Conservation (phyloP, 2,113 vertebrate genomes). For the Lepus americanus region DNA sequence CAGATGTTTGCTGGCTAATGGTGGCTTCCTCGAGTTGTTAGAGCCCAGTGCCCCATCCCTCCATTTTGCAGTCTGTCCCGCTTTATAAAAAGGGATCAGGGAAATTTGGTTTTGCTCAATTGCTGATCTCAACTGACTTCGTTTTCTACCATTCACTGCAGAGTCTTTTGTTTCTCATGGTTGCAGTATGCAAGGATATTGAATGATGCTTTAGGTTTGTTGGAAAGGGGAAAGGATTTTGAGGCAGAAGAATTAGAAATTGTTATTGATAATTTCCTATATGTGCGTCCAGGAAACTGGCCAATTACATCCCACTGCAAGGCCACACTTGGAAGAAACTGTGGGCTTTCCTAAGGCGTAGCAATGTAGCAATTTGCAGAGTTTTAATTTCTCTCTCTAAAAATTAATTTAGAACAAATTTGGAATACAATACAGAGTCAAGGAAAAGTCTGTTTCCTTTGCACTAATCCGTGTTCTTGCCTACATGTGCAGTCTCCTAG, state of each 20-base stretch:
- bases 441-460: conserved; percentile 54
- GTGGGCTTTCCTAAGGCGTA: conserved; percentile 13
- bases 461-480: conserved; percentile 23
- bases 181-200: conserved; percentile 77
- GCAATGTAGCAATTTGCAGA: neutral
- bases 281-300: conserved; percentile 79
- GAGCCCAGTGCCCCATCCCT: conserved; percentile 11
- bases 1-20: conserved; percentile 86
- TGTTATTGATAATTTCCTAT: conserved; percentile 81
- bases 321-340: neutral
- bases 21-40: conserved; percentile 68
- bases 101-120: neutral
- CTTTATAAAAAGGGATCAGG: conserved; percentile 57
- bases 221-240: conserved; percentile 79
- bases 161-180: conserved; percentile 78
- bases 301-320: conserved; percentile 57
- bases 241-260: conserved; percentile 80
- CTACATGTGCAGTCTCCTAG: neutral
- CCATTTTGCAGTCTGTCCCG: conserved; percentile 38
- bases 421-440: conserved; percentile 5
- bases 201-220: conserved; percentile 76
- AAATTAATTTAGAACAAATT: conserved; percentile 26
- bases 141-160: conserved; percentile 81
- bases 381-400: conserved; percentile 23
- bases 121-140: conserved; percentile 82